Evolutionary conservation across 1,140 invertebrate genomes (phyloP).

Genomic region (Brachionus rubens): DNA sequence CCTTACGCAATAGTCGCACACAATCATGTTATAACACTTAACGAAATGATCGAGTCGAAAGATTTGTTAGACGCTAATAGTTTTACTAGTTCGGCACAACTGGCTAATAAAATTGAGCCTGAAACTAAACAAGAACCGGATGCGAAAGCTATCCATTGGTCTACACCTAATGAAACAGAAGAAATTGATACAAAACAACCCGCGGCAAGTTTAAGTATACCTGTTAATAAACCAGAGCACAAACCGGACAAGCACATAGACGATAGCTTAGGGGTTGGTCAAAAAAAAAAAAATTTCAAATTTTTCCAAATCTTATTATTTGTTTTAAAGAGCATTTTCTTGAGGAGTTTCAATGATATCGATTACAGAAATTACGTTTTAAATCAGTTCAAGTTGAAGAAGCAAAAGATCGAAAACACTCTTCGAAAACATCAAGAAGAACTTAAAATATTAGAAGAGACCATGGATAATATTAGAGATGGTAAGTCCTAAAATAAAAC

Average conservation of each 20-base stretch:
- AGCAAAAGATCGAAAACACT: constrained; percentile 35
- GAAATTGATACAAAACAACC: too few species aligned
- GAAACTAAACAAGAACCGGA: background rate
- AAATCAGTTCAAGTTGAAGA: constrained; percentile 37
- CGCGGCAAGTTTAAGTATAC: too few species aligned
- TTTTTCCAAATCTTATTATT: background rate
- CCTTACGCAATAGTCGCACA: constrained; percentile 11
- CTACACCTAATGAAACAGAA: too few species aligned
- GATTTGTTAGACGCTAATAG: background rate
- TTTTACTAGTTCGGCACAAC: background rate
- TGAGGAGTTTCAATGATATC: constrained; percentile 41
- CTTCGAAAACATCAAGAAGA: constrained; percentile 41
- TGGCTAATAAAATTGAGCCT: background rate
- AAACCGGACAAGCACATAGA: constrained; percentile 34
- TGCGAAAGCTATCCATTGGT: background rate
- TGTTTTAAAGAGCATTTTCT: constrained; percentile 30
- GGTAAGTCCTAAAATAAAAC: background rate
- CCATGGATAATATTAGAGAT: constrained; percentile 42
- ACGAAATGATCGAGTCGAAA: constrained; percentile 27
- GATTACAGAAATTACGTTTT: constrained; percentile 45
- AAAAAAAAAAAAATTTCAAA: background rate
- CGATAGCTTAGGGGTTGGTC: constrained; percentile 11
- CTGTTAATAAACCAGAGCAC: background rate
- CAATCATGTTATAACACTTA: constrained; percentile 23
- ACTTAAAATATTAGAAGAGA: constrained; percentile 38